Conservation (phyloP, 1,140 invertebrate species). For the Catajapyx aquilonaris region DNA sequence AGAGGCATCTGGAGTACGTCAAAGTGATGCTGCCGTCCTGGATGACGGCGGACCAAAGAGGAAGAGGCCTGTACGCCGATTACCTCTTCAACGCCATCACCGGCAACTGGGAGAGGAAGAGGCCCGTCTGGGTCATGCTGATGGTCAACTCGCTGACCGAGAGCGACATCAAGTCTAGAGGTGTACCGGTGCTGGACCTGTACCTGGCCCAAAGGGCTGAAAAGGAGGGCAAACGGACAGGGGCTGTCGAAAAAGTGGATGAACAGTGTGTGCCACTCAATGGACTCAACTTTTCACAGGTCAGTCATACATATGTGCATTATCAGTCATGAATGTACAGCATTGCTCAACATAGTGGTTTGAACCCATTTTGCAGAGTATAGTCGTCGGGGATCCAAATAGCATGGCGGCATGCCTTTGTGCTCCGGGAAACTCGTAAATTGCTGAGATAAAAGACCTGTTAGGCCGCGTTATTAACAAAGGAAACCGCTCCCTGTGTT, state of each 20-base stretch:
- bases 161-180: slow-evolving; percentile 26
- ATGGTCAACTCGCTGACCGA: slow-evolving; percentile 32
- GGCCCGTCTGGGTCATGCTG: slow-evolving; percentile 33
- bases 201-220: slow-evolving; percentile 30
- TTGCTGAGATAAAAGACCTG: no score
- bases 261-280: slow-evolving; percentile 34
- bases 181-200: slow-evolving; percentile 30
- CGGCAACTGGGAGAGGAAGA: slow-evolving; percentile 29
- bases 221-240: slow-evolving; percentile 24
- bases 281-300: slow-evolving; percentile 28
- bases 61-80: slow-evolving; percentile 26
- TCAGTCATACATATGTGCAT: no score
- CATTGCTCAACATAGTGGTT: no score
- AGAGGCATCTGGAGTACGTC: slow-evolving; percentile 28
- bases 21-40: slow-evolving; percentile 24
- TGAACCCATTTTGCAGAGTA: no score
- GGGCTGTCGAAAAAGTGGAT: slow-evolving; percentile 30
- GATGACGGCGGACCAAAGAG: slow-evolving; percentile 25
- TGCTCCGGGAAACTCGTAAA: no score
- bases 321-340: no score
- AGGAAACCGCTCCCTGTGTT: no score
- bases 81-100: slow-evolving; percentile 30
- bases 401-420: no score
- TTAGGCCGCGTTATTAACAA: no score
- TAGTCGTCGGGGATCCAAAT: no score